These are phyloP conservation scores for Oreochromis aureus DNA, from an alignment of 2,113 vertebrate genomes.

Conservation along the genomic window DNA sequence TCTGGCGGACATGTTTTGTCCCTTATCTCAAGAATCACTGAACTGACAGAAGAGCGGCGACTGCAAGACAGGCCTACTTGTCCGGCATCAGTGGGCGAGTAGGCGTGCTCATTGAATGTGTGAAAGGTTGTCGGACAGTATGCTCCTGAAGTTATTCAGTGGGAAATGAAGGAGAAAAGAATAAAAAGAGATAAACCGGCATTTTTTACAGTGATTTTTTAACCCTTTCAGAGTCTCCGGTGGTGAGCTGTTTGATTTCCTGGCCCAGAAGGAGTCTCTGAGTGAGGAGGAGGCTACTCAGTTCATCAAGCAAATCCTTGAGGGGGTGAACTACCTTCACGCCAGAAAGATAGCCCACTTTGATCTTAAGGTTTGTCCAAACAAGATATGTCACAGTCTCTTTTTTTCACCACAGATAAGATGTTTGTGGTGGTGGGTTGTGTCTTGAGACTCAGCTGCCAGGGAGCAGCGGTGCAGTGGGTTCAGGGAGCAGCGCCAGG, in stretches of 20 bases:
- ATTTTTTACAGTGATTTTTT: neutral
- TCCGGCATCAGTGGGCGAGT: neutral
- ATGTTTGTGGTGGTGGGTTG: neutral
- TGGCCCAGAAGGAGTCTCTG: conserved; percentile 95
- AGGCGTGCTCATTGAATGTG: neutral
- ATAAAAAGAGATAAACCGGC: neutral
- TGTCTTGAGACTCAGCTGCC: neutral
- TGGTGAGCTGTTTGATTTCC: conserved; percentile 94
- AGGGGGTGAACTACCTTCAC: conserved; percentile 92
- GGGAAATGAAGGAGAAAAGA: neutral
- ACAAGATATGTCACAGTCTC: rapidly evolving
- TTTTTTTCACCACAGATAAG: neutral
- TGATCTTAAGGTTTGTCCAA: conserved; percentile 85
- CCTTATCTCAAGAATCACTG: too few species aligned
- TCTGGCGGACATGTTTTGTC: too few species aligned
- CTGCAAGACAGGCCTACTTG: neutral
- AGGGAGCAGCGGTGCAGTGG: neutral
- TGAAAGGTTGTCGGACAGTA: rapidly evolving
- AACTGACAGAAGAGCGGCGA: neutral
- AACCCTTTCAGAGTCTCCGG: conserved; percentile 83
- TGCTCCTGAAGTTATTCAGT: neutral
- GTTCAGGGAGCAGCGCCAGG: neutral
- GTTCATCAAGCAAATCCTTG: conserved; percentile 95
- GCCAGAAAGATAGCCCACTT: conserved; percentile 92
- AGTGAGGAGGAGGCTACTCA: conserved; percentile 94